phyloP scores from a whole-genome alignment of 2,888 invertebrate species.

The Mesochorus sp. region DNA sequence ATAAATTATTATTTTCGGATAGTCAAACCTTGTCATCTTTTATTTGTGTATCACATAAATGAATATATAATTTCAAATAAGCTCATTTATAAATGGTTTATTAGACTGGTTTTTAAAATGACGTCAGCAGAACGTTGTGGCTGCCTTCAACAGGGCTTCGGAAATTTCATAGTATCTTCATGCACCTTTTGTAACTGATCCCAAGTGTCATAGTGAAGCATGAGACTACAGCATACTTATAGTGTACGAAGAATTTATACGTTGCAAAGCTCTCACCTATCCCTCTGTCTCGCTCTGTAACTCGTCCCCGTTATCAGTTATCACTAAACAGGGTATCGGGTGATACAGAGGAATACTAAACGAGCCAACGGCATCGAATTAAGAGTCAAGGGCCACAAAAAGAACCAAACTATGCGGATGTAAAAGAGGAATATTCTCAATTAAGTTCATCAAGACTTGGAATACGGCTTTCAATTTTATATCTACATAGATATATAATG shows the following conservation, averaged over 20 bases:
- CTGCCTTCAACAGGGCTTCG: no score
- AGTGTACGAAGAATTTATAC: conserved; percentile 24
- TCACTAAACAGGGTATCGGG: conserved; percentile 24
- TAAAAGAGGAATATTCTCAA: conserved; percentile 36
- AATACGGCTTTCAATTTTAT: background rate
- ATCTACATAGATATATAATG: background rate
- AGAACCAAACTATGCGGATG: conserved; percentile 21
- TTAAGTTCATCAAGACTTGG: conserved; percentile 24
- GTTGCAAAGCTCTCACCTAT: conserved; percentile 6
- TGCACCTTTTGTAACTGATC: background rate
- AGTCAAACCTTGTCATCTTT: no score
- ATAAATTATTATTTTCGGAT: no score
- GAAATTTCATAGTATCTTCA: no score
- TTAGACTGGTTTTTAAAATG: no score
- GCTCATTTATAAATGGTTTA: no score
- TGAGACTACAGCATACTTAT: background rate
- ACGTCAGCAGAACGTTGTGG: no score
- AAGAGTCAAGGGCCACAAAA: conserved; percentile 18
- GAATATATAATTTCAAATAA: no score
- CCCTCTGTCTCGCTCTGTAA: background rate
- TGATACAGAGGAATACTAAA: conserved; percentile 24
- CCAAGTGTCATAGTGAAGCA: background rate
- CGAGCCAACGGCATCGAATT: conserved; percentile 28
- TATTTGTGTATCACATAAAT: no score
- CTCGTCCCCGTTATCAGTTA: no score